phyloP scores from a whole-genome alignment of 2,888 invertebrate genomes.

The Idaea dimidiata region DNA sequence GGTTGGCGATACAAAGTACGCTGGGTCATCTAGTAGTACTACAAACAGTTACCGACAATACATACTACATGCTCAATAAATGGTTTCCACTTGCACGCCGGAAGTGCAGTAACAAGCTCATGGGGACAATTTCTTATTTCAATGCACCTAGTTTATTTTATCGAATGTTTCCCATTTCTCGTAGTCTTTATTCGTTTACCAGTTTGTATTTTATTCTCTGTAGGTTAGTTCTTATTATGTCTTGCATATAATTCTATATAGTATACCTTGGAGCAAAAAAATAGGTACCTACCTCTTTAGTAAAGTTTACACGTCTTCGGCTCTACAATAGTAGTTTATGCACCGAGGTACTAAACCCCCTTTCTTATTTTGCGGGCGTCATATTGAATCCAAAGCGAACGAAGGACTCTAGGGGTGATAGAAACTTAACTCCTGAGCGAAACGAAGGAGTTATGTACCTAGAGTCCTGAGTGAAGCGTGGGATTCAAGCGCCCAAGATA shows the following conservation, averaged over 20 bases:
- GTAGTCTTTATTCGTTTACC: constrained; percentile 14
- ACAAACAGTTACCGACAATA: neutral
- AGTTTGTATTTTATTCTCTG: constrained; percentile 15
- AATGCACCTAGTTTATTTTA: constrained; percentile 24
- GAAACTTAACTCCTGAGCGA: too few relatives aligned
- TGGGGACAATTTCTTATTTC: constrained; percentile 24
- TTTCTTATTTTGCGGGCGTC: too few relatives aligned
- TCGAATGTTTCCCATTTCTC: constrained; percentile 22
- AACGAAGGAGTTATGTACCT: too few relatives aligned
- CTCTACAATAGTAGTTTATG: too few relatives aligned
- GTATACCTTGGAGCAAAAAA: neutral
- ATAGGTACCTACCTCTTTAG: neutral
- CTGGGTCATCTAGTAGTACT: neutral
- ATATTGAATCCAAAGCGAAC: too few relatives aligned
- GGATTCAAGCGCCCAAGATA: too few relatives aligned
- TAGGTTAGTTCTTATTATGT: neutral
- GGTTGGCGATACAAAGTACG: too few relatives aligned
- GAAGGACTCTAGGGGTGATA: too few relatives aligned
- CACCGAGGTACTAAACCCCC: too few relatives aligned
- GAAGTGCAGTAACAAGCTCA: constrained; percentile 15
- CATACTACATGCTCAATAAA: neutral
- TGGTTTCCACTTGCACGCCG: neutral
- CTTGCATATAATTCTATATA: neutral
- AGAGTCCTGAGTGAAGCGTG: too few relatives aligned
- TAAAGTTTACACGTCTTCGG: too few relatives aligned